These are phyloP conservation scores for Tragelaphus scriptus DNA, from an alignment of 2,113 vertebrate species.

Conservation along the genomic window DNA sequence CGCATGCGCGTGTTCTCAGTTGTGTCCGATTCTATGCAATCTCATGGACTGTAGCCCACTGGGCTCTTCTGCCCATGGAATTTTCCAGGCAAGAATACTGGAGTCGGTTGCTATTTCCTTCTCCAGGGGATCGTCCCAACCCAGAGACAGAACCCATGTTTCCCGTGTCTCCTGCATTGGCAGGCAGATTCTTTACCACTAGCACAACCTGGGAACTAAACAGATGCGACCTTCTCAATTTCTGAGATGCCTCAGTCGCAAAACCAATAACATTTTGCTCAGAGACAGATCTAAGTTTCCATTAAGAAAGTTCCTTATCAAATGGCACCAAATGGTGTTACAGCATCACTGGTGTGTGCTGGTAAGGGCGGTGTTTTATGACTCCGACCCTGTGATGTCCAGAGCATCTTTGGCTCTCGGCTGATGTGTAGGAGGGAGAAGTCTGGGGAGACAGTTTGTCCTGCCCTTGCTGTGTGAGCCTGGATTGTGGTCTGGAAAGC, in stretches of 20 bases:
- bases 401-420: not conserved
- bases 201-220: not conserved
- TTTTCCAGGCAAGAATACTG: not conserved
- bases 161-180: not conserved
- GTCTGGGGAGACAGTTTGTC: rapidly evolving
- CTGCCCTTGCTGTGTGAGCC: not conserved
- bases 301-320: not conserved
- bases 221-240: not conserved
- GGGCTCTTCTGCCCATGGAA: not conserved
- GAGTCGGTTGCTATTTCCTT: not conserved
- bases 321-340: not conserved
- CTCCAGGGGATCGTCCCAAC: not conserved
- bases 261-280: not conserved
- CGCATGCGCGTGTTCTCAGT: rapidly evolving
- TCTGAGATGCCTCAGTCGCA: not conserved
- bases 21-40: not conserved
- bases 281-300: not conserved
- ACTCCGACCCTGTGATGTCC: rapidly evolving
- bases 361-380: not conserved
- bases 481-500: not conserved
- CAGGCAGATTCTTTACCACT: not conserved
- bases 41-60: not conserved
- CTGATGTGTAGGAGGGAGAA: not conserved
- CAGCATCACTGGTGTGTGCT: rapidly evolving
- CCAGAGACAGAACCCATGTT: not conserved